A percentile compares a stretch with the other conserved stretches of the same genome.
Conservation (phyloP, 2,113 vertebrate species). For the Grammatotria lemairii region DNA sequence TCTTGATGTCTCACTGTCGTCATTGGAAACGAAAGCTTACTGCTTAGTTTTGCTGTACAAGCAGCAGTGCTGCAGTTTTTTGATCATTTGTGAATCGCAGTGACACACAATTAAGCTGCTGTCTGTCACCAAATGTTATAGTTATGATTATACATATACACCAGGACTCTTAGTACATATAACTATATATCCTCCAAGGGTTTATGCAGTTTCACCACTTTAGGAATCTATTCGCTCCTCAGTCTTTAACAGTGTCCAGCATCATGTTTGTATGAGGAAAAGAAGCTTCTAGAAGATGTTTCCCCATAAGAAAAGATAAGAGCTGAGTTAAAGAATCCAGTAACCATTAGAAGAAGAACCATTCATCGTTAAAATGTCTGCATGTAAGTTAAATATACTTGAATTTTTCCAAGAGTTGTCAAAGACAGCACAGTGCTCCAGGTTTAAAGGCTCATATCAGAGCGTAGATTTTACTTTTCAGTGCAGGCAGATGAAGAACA, state of each 20-base stretch:
- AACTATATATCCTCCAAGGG: neutral
- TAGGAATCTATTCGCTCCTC: neutral
- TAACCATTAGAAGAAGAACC: neutral
- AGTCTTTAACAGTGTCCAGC: neutral
- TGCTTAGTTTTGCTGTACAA: rapidly evolving
- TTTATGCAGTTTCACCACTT: neutral
- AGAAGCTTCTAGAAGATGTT: neutral
- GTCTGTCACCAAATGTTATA: neutral
- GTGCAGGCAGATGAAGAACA: rapidly evolving
- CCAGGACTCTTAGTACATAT: neutral
- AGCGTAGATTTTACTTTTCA: neutral
- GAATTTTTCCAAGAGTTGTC: neutral
- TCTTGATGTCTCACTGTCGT: neutral
- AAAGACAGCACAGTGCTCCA: neutral
- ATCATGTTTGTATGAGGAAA: neutral
- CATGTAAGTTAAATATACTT: neutral
- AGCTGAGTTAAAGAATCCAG: neutral
- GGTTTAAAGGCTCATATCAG: neutral
- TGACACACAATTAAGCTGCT: rapidly evolving
- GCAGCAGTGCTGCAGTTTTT: rapidly evolving
- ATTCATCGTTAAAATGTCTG: rapidly evolving
- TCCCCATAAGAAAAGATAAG: neutral
- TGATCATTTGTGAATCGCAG: neutral
- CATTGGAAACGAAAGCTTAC: neutral
- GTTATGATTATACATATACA: neutral